A percentile compares a stretch with the other conserved stretches of the same genome.
phyloP scores from a whole-genome alignment of 1,140 invertebrate species.

The Aradophagus sp. region DNA sequence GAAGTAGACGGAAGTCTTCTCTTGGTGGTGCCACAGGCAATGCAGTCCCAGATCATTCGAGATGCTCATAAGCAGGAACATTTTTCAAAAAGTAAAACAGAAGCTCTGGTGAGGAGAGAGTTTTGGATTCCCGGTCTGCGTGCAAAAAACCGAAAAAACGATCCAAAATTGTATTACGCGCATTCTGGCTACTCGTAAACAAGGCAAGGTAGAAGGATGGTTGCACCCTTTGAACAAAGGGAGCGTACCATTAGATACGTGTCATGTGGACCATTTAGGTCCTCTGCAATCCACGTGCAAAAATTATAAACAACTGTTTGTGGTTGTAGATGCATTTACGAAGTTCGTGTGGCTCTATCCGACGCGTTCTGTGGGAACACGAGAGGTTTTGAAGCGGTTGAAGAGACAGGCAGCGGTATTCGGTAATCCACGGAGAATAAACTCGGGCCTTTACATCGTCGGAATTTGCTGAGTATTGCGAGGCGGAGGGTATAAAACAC shows the following conservation, averaged over 20 bases:
- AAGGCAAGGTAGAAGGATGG: neutral
- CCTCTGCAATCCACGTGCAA: neutral
- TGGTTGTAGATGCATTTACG: conserved; percentile 2
- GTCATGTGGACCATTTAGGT: neutral
- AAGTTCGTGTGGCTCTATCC: conserved; percentile 10
- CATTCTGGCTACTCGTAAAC: neutral
- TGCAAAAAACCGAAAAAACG: neutral
- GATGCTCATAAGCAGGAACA: neutral
- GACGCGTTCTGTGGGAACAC: neutral
- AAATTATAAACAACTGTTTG: neutral
- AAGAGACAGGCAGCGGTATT: neutral
- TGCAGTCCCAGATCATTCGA: neutral
- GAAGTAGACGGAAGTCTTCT: neutral
- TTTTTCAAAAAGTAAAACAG: neutral
- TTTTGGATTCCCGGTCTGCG: neutral
- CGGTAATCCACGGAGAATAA: conserved; percentile 1
- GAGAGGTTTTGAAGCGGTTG: neutral
- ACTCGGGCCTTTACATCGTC: neutral
- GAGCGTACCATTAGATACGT: neutral
- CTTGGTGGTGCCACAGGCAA: neutral
- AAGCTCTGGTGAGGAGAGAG: neutral
- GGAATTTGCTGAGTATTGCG: neutral
- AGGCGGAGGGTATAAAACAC: neutral
- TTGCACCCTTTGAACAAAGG: neutral
- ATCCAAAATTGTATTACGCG: neutral